These are phyloP conservation scores for Philypnodon macrostomus DNA, from an alignment of 2,797 vertebrate species.

Conservation along the genomic window DNA sequence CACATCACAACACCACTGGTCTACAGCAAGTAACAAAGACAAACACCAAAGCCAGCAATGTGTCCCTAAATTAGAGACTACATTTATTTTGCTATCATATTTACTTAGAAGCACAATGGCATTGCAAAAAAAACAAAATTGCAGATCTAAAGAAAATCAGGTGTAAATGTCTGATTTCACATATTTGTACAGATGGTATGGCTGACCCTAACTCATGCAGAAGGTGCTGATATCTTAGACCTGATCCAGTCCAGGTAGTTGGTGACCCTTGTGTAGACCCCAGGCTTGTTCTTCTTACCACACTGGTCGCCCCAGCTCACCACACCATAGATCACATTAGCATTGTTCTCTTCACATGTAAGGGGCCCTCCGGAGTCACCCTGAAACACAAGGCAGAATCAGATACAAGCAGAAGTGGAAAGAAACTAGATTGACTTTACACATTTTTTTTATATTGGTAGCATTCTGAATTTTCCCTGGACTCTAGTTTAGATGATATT, in stretches of 20 bases:
- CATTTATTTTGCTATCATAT: too few species aligned
- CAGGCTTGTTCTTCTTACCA: conserved; percentile 85
- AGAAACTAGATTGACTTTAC: too few species aligned
- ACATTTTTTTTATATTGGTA: too few species aligned
- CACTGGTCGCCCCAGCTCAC: conserved; percentile 94
- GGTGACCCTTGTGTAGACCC: conserved; percentile 86
- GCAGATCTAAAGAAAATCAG: too few species aligned
- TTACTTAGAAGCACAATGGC: not conserved
- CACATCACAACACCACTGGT: conserved; percentile 16
- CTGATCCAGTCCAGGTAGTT: conserved; percentile 85
- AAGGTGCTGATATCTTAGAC: conserved; percentile 53
- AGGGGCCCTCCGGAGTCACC: conserved; percentile 94
- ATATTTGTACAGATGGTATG: not conserved
- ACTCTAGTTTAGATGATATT: too few species aligned
- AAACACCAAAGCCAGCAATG: too few species aligned
- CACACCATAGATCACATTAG: conserved; percentile 81
- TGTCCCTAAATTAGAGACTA: too few species aligned
- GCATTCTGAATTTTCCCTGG: too few species aligned
- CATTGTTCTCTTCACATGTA: conserved; percentile 73
- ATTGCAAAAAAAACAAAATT: too few species aligned
- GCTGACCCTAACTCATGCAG: not conserved
- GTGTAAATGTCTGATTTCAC: not conserved
- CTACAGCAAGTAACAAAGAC: conserved; percentile 7
- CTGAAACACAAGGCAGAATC: conserved; percentile 60
- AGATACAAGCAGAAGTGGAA: not conserved